Base-by-base conservation (phyloP, 2,113 vertebrate genomes). In the Platysteira castanea region DNA sequence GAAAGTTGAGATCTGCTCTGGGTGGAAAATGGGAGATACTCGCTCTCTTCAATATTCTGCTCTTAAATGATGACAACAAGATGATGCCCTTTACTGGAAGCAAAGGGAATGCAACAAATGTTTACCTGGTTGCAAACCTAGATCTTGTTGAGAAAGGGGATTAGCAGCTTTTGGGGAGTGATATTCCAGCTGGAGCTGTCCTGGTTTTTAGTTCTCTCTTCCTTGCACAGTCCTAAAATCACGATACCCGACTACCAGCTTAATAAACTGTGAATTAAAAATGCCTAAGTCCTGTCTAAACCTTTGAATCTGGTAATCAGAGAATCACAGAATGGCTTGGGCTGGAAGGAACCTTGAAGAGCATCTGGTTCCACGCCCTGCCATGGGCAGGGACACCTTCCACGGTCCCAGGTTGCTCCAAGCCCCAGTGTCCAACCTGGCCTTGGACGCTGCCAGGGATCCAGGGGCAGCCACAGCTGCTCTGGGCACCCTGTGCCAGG, bases 341-440 rank as follows among this genome's bases (percentile, higher is more conserved):
- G 18, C 31, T 77, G 42, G 31, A 33, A 42, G 44, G 7, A 46
- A 27, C 26, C n/a, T 47, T 23, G 7, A 69, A 49, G 26, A 41
- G 3, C 41, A 47, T 47, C 49, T 54, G 17, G 26, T 35, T 27
- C 24, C 14, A 68, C 13, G 5, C 4, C 0, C 15, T 68, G 16
- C 30, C 11, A 5, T 35, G 70, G 13, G 17, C 70, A 69, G 26
- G 10, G 87, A 56, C 56, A 42, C 18, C 22, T 77, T 3, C 12
- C 71, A 49, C 21, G 13, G 0, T 1, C 14, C 21, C 54, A 54
- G 21, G 15, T 0, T 76, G 10, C 41, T 70, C 49, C 41, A 2
- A 54, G n/a, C 41, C 18, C 5, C 0, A 0, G n/a, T 35, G 39
- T 35, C 24, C 63, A 69, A 0, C 26, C 79, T 69, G 47, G 30